Conservation (phyloP, 2,888 invertebrate genomes). For the Macaria liturata region DNA sequence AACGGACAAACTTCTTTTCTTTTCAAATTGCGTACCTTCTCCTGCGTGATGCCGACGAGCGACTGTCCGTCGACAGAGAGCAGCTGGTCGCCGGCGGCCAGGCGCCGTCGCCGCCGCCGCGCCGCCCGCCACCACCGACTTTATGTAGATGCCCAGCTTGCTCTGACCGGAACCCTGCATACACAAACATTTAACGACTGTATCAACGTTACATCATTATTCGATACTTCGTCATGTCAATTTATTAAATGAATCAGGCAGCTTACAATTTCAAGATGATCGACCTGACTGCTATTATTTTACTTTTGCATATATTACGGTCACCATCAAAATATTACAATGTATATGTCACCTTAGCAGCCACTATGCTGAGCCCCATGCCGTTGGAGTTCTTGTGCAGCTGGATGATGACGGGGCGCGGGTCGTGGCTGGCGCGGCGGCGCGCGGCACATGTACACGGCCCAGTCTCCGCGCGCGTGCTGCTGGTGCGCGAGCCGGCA, state of each 20-base stretch:
- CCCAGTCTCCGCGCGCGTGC: constrained; percentile 96
- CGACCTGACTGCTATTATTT: no score
- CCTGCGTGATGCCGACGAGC: constrained; percentile 92
- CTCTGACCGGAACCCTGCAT: constrained; percentile 76
- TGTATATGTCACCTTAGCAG: constrained; percentile 89
- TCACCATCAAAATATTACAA: no score
- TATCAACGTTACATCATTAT: no score
- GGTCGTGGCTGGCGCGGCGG: constrained; percentile 87
- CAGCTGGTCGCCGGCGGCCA: constrained; percentile 98
- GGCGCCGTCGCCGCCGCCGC: constrained; percentile 95
- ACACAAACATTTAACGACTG: neutral
- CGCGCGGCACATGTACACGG: constrained; percentile 93
- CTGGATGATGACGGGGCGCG: constrained; percentile 89
- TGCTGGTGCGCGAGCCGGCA: constrained; percentile 96
- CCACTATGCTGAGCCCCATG: constrained; percentile 99
- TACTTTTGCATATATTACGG: no score
- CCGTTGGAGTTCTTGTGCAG: constrained; percentile 97
- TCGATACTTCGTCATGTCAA: no score
- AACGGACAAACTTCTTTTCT: no score
- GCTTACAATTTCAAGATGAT: no score
- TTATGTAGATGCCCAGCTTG: constrained; percentile 98
- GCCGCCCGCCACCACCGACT: constrained; percentile 97
- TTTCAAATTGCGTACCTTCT: constrained; percentile 76
- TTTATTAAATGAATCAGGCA: no score
- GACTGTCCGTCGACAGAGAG: constrained; percentile 98